These are phyloP conservation scores for Psophia crepitans DNA, from an alignment of 2,113 vertebrate species.

Conservation along the genomic window DNA sequence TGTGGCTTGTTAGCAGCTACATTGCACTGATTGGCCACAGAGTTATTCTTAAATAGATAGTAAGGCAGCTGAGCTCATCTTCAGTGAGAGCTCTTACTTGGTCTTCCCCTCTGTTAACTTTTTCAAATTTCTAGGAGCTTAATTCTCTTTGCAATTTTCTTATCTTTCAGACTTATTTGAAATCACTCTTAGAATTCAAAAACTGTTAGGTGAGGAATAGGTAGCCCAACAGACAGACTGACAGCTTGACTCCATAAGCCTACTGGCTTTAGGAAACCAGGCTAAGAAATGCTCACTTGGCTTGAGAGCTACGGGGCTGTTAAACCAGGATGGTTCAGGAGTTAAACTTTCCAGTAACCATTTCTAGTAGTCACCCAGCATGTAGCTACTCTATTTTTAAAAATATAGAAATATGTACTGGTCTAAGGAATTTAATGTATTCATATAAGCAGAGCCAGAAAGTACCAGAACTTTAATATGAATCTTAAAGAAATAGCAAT, in stretches of 20 bases:
- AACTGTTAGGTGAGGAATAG: neutral
- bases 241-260: neutral
- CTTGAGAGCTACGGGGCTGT: neutral
- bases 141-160: neutral
- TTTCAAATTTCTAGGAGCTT: neutral
- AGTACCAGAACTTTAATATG: neutral
- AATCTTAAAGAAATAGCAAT: neutral
- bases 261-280: neutral
- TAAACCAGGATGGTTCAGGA: neutral
- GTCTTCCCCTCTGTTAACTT: neutral
- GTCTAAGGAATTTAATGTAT: neutral
- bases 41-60: neutral
- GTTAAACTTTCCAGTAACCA: neutral
- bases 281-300: neutral
- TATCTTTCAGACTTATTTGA: neutral
- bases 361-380: neutral
- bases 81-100: neutral
- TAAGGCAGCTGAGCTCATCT: neutral
- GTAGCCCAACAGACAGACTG: neutral
- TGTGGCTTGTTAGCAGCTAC: neutral
- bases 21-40: neutral
- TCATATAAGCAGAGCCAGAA: neutral
- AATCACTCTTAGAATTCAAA: neutral
- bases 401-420: neutral
- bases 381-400: neutral